Evolutionary conservation across 2,113 vertebrate genomes (phyloP).

Genomic region (Labeo catla): DNA sequence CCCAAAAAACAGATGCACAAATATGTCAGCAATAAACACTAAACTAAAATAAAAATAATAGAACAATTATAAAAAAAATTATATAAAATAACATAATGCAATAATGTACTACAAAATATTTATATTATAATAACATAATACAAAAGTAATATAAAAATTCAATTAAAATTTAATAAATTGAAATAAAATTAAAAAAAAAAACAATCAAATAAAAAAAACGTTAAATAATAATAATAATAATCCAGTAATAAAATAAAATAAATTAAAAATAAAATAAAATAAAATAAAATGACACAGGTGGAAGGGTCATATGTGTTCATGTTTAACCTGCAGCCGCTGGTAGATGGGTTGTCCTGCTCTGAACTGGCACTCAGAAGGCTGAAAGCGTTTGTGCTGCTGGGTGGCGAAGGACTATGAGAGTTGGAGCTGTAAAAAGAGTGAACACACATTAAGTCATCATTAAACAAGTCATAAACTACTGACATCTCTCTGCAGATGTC

Average conservation of each 20-base stretch:
- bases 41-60: not conserved
- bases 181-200: no score
- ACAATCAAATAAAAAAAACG: no score
- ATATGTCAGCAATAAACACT: not conserved
- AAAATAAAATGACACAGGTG: not conserved
- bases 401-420: conserved; percentile 78
- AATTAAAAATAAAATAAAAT: not conserved
- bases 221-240: no score
- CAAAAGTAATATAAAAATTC: no score
- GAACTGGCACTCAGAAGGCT: conserved; percentile 84
- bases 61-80: no score
- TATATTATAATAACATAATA: no score
- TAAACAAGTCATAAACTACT: not conserved
- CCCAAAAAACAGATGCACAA: conserved; percentile 37
- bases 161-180: no score
- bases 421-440: conserved; percentile 70
- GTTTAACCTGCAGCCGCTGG: conserved; percentile 88
- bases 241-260: no score
- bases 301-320: not conserved
- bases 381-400: conserved; percentile 84
- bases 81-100: no score
- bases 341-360: conserved; percentile 85
- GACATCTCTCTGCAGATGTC: not conserved
- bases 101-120: no score
- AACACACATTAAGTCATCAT: conserved; percentile 5